Evolutionary conservation across 2,797 vertebrate genomes (phyloP).

Genomic region (Pseudotriccus pelzelni): DNA sequence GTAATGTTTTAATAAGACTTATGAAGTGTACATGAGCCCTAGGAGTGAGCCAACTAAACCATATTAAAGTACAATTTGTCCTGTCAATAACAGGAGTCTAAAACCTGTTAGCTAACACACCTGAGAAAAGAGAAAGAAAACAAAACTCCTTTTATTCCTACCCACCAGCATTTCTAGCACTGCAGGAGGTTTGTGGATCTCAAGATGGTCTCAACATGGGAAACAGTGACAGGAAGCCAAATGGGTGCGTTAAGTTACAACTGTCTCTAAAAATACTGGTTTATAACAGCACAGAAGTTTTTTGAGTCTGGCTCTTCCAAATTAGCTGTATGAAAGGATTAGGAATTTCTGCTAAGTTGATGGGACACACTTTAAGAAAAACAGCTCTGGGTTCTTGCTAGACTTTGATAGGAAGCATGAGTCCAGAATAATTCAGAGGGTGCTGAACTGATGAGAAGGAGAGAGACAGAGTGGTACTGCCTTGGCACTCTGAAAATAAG

Average conservation of each 20-base stretch:
- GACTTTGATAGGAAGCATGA: not conserved
- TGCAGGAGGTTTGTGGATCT: constrained; percentile 4
- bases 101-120: constrained; percentile 17
- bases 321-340: not conserved
- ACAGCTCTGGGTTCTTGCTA: not conserved
- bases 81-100: constrained; percentile 3
- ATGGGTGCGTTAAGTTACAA: constrained; percentile 9
- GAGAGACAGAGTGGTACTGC: not conserved
- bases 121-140: constrained; percentile 13
- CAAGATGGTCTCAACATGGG: constrained; percentile 12
- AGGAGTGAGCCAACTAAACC: constrained; percentile 19
- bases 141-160: not conserved
- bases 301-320: not conserved
- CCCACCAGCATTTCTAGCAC: not conserved
- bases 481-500: not conserved
- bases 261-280: constrained; percentile 19
- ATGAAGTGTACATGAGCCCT: not conserved
- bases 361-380: not conserved
- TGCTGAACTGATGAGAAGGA: not conserved
- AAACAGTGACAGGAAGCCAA: constrained; percentile 32
- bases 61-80: constrained; percentile 37
- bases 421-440: not conserved
- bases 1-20: constrained; percentile 39
- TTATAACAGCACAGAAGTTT: constrained; percentile 33
- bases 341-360: not conserved